phyloP scores from a whole-genome alignment of 2,888 invertebrate genomes.

The Eretmocerus hayati region DNA sequence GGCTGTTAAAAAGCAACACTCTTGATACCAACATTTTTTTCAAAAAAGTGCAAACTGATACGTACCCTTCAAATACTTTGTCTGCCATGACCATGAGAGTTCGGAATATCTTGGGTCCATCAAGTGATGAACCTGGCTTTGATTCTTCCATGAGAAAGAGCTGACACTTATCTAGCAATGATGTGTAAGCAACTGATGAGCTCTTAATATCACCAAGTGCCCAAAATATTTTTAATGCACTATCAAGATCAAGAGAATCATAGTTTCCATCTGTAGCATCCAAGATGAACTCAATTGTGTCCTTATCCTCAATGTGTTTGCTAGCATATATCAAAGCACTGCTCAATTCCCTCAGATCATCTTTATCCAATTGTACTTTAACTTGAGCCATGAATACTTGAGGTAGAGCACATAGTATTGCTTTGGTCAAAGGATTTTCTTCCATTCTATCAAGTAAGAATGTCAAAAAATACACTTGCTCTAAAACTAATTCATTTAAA shows the following conservation, averaged over 20 bases:
- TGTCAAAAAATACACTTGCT: slow-evolving; percentile 12
- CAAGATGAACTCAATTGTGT: slow-evolving; percentile 1
- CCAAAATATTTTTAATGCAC: slow-evolving; percentile 3
- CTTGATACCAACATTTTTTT: too few species aligned
- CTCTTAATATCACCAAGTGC: not conserved
- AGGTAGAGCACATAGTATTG: slow-evolving; percentile 6
- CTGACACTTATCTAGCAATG: too few species aligned
- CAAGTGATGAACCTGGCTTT: too few species aligned
- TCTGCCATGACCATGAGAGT: too few species aligned
- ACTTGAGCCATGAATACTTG: slow-evolving; percentile 12
- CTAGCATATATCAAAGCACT: slow-evolving; percentile 12
- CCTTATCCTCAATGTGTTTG: not conserved
- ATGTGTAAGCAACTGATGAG: not conserved
- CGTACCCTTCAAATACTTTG: too few species aligned
- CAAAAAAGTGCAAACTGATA: too few species aligned
- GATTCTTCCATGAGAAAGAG: too few species aligned
- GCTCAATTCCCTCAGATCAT: slow-evolving; percentile 7
- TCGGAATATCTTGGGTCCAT: too few species aligned
- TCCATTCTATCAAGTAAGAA: slow-evolving; percentile 9
- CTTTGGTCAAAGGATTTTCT: slow-evolving; percentile 4
- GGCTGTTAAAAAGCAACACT: too few species aligned
- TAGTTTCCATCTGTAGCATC: not conserved
- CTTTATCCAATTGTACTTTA: slow-evolving; percentile 8
- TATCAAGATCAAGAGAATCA: not conserved
- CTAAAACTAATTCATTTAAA: slow-evolving; percentile 11